These are phyloP conservation scores for Ochropleura plecta DNA, from an alignment of 2,888 invertebrate species.

Conservation along the genomic window DNA sequence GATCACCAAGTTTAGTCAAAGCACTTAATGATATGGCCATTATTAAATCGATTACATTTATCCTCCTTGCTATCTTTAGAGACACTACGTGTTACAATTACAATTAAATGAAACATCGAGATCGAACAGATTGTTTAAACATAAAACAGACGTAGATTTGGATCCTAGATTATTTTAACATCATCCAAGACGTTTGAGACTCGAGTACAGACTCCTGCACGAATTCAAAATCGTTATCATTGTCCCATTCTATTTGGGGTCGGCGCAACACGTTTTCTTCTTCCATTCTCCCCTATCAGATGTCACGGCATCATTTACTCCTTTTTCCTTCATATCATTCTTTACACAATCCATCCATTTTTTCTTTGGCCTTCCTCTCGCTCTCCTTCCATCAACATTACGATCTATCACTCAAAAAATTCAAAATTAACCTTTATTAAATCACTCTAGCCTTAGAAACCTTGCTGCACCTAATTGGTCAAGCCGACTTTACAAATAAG, in stretches of 20 bases:
- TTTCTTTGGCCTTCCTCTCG: too few species aligned
- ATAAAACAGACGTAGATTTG: background rate
- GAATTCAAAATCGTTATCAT: too few species aligned
- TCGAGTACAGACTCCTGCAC: background rate
- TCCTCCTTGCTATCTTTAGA: background rate
- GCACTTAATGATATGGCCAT: background rate
- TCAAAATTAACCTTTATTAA: background rate
- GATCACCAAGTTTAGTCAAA: conserved; percentile 23
- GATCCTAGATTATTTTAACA: background rate
- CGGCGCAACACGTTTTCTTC: too few species aligned
- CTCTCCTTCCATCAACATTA: too few species aligned
- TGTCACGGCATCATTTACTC: too few species aligned
- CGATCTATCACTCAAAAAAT: background rate
- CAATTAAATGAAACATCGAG: background rate
- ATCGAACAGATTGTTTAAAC: background rate
- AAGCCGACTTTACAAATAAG: background rate
- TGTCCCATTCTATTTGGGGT: too few species aligned
- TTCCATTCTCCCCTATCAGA: too few species aligned
- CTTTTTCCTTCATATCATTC: too few species aligned
- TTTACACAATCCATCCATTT: too few species aligned
- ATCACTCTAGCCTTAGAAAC: background rate
- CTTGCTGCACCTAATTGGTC: background rate
- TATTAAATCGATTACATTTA: background rate
- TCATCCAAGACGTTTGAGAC: background rate
- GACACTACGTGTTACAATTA: background rate